Percentiles rank a stretch among this genome's conserved stretches.
Evolutionary conservation across 53 echinoderm and acorn worm species (phyloP).

Genomic region (Astropecten irregularis): DNA sequence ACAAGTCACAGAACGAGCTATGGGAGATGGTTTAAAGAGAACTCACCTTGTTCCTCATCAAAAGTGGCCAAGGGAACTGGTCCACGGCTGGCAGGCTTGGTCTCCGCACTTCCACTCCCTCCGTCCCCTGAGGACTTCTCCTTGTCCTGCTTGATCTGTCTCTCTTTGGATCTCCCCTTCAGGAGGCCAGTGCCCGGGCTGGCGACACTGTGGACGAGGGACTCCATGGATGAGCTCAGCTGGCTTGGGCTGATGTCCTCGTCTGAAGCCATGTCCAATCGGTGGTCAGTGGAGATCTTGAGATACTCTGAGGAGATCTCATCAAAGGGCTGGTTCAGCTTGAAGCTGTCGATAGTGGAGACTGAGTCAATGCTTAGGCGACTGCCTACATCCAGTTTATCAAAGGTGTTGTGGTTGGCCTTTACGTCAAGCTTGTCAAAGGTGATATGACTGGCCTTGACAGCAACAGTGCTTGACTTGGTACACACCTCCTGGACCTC

Average conservation of each 20-base stretch:
- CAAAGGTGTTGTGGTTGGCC: background rate
- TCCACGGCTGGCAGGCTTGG: slow-evolving; percentile 1
- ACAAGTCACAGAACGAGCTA: too few relatives aligned
- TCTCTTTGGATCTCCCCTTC: background rate
- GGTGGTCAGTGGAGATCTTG: slow-evolving; percentile 70
- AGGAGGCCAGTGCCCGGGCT: slow-evolving; percentile 10
- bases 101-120: background rate
- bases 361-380: slow-evolving; percentile 77
- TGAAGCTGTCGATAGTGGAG: slow-evolving; percentile 83
- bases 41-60: slow-evolving; percentile 48
- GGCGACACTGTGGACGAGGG: slow-evolving; percentile 63
- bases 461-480: slow-evolving; percentile 6
- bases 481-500: slow-evolving; percentile 3
- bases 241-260: slow-evolving; percentile 51
- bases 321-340: slow-evolving; percentile 78
- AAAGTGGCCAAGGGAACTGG: slow-evolving; percentile 49
- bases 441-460: background rate
- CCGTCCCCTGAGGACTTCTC: slow-evolving; percentile 13
- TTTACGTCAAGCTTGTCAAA: slow-evolving; percentile 50
- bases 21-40: background rate
- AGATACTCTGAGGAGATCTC: slow-evolving; percentile 84
- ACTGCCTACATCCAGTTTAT: slow-evolving; percentile 56
- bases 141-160: slow-evolving; percentile 12
- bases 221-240: slow-evolving; percentile 71
- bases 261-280: slow-evolving; percentile 43